Evolutionary conservation across 2,888 invertebrate species (phyloP).

Genomic region (Caenorhabditis macrosperma): DNA sequence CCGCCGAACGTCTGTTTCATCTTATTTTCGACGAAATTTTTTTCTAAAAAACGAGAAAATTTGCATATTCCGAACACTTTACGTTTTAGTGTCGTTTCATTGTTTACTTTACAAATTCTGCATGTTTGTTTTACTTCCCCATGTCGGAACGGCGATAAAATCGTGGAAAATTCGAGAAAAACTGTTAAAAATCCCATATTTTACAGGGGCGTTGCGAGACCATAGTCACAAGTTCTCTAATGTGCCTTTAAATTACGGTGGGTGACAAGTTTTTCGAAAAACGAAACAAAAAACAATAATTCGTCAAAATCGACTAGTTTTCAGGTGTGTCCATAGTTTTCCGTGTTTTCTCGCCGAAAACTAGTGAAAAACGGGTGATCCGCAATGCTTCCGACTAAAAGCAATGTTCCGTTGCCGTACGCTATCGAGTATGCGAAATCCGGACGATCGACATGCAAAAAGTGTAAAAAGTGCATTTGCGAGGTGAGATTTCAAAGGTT

Average conservation of each 20-base stretch:
- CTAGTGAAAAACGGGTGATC: background rate
- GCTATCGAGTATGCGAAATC: constrained; percentile 73
- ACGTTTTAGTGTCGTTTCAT: too few species aligned
- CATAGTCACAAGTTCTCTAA: background rate
- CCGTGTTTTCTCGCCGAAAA: background rate
- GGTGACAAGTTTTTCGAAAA: too few species aligned
- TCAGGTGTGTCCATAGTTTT: too few species aligned
- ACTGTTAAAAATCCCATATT: background rate
- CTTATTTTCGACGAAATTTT: too few species aligned
- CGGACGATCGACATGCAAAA: constrained; percentile 69
- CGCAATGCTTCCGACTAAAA: background rate
- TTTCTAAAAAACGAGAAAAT: too few species aligned
- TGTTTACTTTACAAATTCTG: too few species aligned
- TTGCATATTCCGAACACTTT: too few species aligned
- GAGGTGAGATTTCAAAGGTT: constrained; percentile 53
- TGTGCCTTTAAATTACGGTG: constrained; percentile 4
- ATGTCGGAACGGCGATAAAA: too few species aligned
- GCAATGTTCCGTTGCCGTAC: constrained; percentile 66
- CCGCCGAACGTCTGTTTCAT: too few species aligned
- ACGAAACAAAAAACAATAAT: too few species aligned
- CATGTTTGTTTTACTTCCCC: too few species aligned
- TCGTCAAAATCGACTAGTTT: too few species aligned
- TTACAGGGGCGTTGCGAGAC: constrained; percentile 4
- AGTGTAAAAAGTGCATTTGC: constrained; percentile 67
- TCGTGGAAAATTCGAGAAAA: background rate